These are phyloP conservation scores for Pristionchus mayeri DNA, from an alignment of 2,888 invertebrate species.

Conservation along the genomic window DNA sequence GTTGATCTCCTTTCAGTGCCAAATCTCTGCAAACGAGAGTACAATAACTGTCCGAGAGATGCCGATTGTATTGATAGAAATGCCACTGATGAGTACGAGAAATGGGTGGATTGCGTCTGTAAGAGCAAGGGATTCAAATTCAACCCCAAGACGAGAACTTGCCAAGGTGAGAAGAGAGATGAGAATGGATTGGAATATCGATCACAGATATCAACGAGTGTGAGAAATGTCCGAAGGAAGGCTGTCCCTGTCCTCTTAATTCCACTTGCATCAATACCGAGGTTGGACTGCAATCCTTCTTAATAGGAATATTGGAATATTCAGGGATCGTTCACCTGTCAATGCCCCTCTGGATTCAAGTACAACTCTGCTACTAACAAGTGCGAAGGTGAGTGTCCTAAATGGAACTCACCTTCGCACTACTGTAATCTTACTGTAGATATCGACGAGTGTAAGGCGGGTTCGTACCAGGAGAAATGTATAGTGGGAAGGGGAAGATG, in stretches of 20 bases:
- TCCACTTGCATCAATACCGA: conserved; percentile 41
- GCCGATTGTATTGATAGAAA: conserved; percentile 14
- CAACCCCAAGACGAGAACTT: conserved; percentile 9
- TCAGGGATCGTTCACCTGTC: conserved; percentile 42
- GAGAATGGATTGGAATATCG: no score
- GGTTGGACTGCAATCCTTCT: background rate
- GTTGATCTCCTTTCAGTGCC: conserved; percentile 11
- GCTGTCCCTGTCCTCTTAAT: conserved; percentile 37
- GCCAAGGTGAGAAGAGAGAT: background rate
- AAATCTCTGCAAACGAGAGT: background rate
- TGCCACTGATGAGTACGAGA: background rate
- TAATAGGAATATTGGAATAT: no score
- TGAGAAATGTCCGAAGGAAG: conserved; percentile 2
- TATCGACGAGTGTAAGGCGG: conserved; percentile 38
- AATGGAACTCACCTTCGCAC: background rate
- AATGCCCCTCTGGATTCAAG: conserved; percentile 39
- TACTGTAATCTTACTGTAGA: conserved; percentile 34
- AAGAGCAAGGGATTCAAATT: conserved; percentile 32
- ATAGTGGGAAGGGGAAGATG: background rate
- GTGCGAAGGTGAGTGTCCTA: conserved; percentile 37
- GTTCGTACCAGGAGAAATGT: conserved; percentile 11
- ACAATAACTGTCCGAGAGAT: conserved; percentile 41
- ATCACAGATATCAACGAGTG: conserved; percentile 10
- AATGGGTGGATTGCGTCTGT: conserved; percentile 47
- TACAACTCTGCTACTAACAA: conserved; percentile 42